phyloP scores from a whole-genome alignment of 2,888 invertebrate genomes.

The Thumatha senex region DNA sequence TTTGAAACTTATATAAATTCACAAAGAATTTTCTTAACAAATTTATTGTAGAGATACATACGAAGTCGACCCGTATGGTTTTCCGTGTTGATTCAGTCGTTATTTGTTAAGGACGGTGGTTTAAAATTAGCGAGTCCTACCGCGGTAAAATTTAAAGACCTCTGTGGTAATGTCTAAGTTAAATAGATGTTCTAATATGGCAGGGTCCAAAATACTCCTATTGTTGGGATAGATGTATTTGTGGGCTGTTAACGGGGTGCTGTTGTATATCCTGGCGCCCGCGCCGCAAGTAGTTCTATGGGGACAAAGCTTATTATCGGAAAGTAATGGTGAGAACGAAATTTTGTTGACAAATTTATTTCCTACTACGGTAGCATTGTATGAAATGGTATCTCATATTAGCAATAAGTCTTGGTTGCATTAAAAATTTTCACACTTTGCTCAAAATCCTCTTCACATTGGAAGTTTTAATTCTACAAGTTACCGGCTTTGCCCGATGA shows the following conservation, averaged over 20 bases:
- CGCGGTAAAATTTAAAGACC: constrained; percentile 65
- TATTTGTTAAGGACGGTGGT: constrained; percentile 71
- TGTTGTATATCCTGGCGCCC: constrained; percentile 32
- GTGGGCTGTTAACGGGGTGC: constrained; percentile 39
- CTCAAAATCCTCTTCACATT: too few relatives aligned
- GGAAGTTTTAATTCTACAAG: too few relatives aligned
- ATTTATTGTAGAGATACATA: background rate
- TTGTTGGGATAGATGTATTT: constrained; percentile 38
- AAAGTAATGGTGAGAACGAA: constrained; percentile 14
- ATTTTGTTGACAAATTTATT: background rate
- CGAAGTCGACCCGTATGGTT: constrained; percentile 35
- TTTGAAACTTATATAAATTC: constrained; percentile 7
- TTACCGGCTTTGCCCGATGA: too few relatives aligned
- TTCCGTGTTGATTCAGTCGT: constrained; percentile 57
- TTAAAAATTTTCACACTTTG: too few relatives aligned
- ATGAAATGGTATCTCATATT: background rate
- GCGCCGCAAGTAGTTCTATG: constrained; percentile 4
- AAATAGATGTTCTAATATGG: constrained; percentile 38
- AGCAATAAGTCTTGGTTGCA: background rate
- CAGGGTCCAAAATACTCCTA: constrained; percentile 24
- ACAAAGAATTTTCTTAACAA: constrained; percentile 24
- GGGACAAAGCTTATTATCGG: constrained; percentile 8
- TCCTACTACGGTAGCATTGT: too few relatives aligned
- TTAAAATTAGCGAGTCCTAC: constrained; percentile 76
- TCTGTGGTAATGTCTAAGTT: constrained; percentile 26